Evolutionary conservation across 2,113 vertebrate species (phyloP), one percentile per base, ranked within the genome.

Genomic region (Scortum barcoo): DNA sequence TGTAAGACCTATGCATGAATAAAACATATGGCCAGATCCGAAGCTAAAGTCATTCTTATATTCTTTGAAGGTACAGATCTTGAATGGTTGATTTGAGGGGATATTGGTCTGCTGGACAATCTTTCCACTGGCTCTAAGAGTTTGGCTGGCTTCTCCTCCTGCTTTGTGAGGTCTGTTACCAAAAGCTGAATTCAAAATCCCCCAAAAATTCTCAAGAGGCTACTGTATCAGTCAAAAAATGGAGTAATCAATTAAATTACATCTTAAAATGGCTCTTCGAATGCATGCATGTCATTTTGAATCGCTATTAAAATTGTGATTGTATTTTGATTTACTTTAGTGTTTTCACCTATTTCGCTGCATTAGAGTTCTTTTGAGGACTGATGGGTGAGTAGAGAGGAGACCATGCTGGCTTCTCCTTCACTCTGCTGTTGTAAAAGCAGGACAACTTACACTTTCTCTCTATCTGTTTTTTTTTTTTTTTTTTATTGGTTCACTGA

Each of bases 1-100:
- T 48, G 36, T n/a, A 53, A 62, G 56, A 61, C 38, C 33, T 24
- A n/a, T 44, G 40, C 51, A 56, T 79, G 48, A 46, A 70, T 57
- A 61, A 44, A 80, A 77, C 38, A 57, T 51, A 19, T 68, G 50
- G 17, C 20, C 20, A 36, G 20, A 67, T 13, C 20, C 20, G 28
- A n/a, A 67, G 44, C 53, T 28, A 3, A 60, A 75, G 17, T 46
- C 5, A 17, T 62, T 44, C 30, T 16, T 54, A 24, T 26, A 11
- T 40, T 74, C 0, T 16, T 26, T 50, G 30, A 44, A 40, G 22
- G 7, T 22, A 38, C 14, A 20, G 5, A n/a, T 26, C 62, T 36
- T 33, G 13, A 60, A 22, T 60, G 26, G 22, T 16, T 2, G 5
- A 40, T 62, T 62, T 38, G 22, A 44, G 12, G 4, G 38, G 24